Conservation (phyloP, 2,888 invertebrate species). For the Drosophila hawaiiensis region DNA sequence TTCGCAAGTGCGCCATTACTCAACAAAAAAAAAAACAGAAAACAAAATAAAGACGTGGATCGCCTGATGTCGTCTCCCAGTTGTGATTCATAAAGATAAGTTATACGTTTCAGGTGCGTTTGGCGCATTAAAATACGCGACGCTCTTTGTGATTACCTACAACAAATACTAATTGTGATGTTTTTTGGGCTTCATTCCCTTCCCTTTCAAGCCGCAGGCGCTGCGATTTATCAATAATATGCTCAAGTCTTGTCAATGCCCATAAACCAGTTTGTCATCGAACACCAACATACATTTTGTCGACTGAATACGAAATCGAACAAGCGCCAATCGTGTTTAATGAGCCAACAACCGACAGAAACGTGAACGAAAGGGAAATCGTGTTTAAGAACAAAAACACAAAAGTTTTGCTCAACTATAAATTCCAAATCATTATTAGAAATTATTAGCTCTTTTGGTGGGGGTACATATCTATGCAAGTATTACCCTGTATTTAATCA, state of each 20-base stretch:
- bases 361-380: constrained; percentile 27
- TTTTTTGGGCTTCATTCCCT: background rate
- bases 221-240: background rate
- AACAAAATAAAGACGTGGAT: constrained; percentile 39
- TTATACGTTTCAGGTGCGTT: constrained; percentile 13
- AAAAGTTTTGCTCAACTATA: background rate
- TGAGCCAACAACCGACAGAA: background rate
- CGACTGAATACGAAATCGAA: constrained; percentile 6
- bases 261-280: constrained; percentile 34
- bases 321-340: constrained; percentile 4
- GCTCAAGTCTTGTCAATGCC: constrained; percentile 4
- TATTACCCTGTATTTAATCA: background rate
- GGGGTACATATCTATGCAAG: background rate
- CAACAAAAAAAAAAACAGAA: background rate
- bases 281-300: background rate
- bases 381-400: constrained; percentile 7
- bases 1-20: constrained; percentile 36
- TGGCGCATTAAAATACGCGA: constrained; percentile 15
- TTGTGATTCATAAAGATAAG: constrained; percentile 49
- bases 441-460: background rate
- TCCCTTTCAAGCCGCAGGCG: background rate
- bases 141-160: background rate
- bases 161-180: background rate
- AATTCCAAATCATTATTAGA: background rate
- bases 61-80: constrained; percentile 12